These are phyloP conservation scores for Tetragonisca angustula DNA, from an alignment of 2,888 invertebrate genomes.

Conservation along the genomic window DNA sequence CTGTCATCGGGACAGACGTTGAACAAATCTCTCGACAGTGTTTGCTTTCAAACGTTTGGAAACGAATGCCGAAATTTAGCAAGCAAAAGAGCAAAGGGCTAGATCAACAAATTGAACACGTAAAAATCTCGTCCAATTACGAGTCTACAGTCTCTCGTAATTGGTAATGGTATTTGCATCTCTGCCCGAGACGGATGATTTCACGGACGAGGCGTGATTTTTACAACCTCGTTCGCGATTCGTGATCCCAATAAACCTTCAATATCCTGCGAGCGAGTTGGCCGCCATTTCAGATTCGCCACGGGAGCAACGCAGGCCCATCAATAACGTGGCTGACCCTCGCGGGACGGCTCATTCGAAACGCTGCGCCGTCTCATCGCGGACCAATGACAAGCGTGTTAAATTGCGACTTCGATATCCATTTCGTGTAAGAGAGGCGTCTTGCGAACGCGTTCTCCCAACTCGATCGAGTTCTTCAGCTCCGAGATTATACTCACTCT, in stretches of 20 bases:
- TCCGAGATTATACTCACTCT: background rate
- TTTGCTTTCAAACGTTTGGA: background rate
- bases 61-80: background rate
- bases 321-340: slow-evolving; percentile 53
- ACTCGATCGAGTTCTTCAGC: slow-evolving; percentile 26
- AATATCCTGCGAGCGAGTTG: slow-evolving; percentile 28
- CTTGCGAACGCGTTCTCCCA: slow-evolving; percentile 33
- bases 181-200: background rate
- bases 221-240: slow-evolving; percentile 15
- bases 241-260: slow-evolving; percentile 45
- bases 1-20: background rate
- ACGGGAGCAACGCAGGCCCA: slow-evolving; percentile 46
- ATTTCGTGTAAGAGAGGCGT: slow-evolving; percentile 41
- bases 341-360: slow-evolving; percentile 45
- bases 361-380: slow-evolving; percentile 34
- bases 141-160: too few species aligned
- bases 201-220: background rate
- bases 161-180: too few species aligned
- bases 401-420: slow-evolving; percentile 55
- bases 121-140: too few species aligned
- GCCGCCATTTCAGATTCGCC: slow-evolving; percentile 51
- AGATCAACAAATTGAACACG: too few species aligned
- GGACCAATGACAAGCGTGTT: slow-evolving; percentile 49
- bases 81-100: too few species aligned
- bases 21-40: too few species aligned